Evolutionary conservation across 2,888 invertebrate species (phyloP).

Genomic region (Eledone cirrhosa): DNA sequence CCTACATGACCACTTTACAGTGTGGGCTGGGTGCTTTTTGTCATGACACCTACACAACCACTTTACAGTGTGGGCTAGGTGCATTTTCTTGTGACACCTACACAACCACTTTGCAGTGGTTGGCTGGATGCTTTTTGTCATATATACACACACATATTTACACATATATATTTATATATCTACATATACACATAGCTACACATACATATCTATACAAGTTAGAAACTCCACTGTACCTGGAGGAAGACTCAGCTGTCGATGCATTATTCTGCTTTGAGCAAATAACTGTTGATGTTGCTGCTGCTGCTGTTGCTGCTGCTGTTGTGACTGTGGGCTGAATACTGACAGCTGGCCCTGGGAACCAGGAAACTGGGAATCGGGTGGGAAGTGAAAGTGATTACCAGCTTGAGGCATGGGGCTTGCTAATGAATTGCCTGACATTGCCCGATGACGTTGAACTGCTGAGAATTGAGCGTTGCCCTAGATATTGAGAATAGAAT

Average conservation of each 20-base stretch:
- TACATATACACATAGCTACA: too few species aligned
- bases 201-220: too few species aligned
- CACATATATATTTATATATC: too few species aligned
- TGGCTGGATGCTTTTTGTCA: too few species aligned
- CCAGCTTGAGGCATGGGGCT: constrained; percentile 39
- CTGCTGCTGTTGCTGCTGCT: constrained; percentile 68
- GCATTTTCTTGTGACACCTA: too few species aligned
- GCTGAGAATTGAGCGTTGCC: constrained; percentile 34
- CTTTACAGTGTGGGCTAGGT: too few species aligned
- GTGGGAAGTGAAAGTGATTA: constrained; percentile 51
- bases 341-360: constrained; percentile 37
- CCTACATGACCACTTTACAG: too few species aligned
- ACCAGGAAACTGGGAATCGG: constrained; percentile 46
- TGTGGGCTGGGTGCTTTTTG: too few species aligned
- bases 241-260: constrained; percentile 51
- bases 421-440: constrained; percentile 52
- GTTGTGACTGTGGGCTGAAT: constrained; percentile 36
- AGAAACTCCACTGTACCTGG: constrained; percentile 41
- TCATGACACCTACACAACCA: too few species aligned
- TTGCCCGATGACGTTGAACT: constrained; percentile 48
- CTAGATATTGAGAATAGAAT: neutral
- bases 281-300: constrained; percentile 53
- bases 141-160: too few species aligned
- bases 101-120: too few species aligned
- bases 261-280: constrained; percentile 49